phyloP scores from a whole-genome alignment of 1,140 invertebrate genomes.

The Atta texana region DNA sequence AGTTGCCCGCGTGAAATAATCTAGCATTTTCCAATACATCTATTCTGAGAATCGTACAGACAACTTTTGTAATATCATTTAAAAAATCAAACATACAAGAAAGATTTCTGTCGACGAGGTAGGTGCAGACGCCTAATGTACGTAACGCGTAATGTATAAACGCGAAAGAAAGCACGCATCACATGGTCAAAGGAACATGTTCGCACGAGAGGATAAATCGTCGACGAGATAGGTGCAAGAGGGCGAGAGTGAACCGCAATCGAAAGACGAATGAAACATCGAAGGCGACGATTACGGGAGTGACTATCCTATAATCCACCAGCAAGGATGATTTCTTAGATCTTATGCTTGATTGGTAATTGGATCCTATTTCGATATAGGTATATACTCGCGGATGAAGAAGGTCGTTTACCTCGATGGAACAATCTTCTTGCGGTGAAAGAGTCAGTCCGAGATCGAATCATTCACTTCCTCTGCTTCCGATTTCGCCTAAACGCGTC shows the following conservation, averaged over 20 bases:
- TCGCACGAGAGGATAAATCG: conserved; percentile 35
- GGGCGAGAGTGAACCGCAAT: conserved; percentile 53
- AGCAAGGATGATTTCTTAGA: conserved; percentile 59
- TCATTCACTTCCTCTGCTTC: conserved; percentile 63
- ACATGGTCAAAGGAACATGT: background rate
- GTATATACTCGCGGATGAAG: conserved; percentile 31
- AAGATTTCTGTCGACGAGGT: background rate
- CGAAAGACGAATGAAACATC: conserved; percentile 65
- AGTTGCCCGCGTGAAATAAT: conserved; percentile 33
- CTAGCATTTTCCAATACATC: background rate
- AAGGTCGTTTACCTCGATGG: conserved; percentile 72
- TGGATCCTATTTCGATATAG: conserved; percentile 61
- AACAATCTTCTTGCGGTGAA: conserved; percentile 66
- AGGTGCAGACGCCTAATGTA: background rate
- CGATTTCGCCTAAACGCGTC: conserved; percentile 23
- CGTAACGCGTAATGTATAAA: background rate
- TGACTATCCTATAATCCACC: conserved; percentile 68
- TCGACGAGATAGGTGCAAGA: conserved; percentile 26
- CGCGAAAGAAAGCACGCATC: conserved; percentile 2
- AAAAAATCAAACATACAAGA: background rate
- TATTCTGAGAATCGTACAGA: conserved; percentile 40
- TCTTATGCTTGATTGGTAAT: conserved; percentile 67
- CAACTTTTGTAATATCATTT: conserved; percentile 77
- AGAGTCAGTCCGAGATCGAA: conserved; percentile 58
- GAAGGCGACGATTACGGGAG: conserved; percentile 60